Percentiles rank a stretch among this genome's conserved stretches.
Evolutionary conservation across 2,113 vertebrate species (phyloP).

Genomic region (Thalassoma bifasciatum): DNA sequence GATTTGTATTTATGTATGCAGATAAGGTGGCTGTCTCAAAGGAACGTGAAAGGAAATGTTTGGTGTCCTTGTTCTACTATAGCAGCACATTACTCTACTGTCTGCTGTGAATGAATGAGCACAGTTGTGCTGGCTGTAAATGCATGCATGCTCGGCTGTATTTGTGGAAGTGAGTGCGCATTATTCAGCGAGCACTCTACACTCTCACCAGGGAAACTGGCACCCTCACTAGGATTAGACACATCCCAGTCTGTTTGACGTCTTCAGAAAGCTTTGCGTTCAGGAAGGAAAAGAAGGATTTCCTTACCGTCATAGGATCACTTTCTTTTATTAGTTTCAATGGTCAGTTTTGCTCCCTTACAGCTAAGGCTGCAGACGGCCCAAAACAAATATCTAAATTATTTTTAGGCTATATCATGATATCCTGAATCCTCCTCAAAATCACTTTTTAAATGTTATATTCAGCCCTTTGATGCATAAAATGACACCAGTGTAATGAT

Average conservation of each 20-base stretch:
- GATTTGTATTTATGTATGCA: not conserved
- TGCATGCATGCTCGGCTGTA: conserved; percentile 37
- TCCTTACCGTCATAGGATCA: not conserved
- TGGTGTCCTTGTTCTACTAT: not conserved
- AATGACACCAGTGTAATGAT: too few relatives aligned
- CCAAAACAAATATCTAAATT: too few relatives aligned
- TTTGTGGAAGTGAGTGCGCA: conserved; percentile 37
- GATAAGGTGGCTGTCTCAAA: not conserved
- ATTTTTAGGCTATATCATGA: too few relatives aligned
- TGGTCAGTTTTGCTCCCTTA: not conserved
- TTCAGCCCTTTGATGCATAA: too few relatives aligned
- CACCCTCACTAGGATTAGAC: conserved; percentile 62
- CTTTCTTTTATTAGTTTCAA: not conserved
- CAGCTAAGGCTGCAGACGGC: too few relatives aligned
- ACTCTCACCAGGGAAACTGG: conserved; percentile 57
- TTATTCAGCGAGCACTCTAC: conserved; percentile 47
- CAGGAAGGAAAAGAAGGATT: conserved; percentile 1
- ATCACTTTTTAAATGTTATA: too few relatives aligned
- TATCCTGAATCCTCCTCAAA: too few relatives aligned
- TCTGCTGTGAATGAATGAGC: conserved; percentile 28
- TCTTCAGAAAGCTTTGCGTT: conserved; percentile 33
- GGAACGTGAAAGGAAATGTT: not conserved
- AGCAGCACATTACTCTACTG: not conserved
- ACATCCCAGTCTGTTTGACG: conserved; percentile 51
- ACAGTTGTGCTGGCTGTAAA: conserved; percentile 35